Percentiles rank a stretch among this genome's conserved stretches.
Conservation (phyloP, 2,888 invertebrate genomes). For the Dioctria rufipes region DNA sequence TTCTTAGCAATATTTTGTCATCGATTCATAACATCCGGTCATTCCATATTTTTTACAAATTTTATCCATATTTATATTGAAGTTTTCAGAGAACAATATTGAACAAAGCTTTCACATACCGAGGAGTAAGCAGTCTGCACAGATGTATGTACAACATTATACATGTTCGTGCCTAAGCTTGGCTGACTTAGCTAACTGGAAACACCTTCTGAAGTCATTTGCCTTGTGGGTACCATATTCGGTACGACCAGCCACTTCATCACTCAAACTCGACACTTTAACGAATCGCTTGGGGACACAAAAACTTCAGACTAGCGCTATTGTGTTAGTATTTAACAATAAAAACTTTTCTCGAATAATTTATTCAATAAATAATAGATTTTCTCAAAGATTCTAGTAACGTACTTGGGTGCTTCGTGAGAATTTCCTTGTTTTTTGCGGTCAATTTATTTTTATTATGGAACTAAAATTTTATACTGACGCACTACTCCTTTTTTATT, state of each 20-base stretch:
- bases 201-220: constrained; percentile 7
- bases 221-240: background rate
- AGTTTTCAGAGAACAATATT: background rate
- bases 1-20: no score
- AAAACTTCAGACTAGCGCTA: background rate
- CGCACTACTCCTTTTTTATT: no score
- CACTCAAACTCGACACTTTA: constrained; percentile 7
- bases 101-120: background rate
- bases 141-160: background rate
- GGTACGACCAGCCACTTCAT: constrained; percentile 10
- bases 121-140: background rate
- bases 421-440: background rate
- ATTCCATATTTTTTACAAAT: background rate
- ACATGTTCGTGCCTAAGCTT: background rate
- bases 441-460: background rate
- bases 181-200: background rate
- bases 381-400: background rate
- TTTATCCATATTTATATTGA: background rate
- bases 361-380: constrained; percentile 3
- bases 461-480: no score
- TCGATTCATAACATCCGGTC: background rate
- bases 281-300: background rate
- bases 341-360: background rate
- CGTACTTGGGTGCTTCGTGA: background rate
- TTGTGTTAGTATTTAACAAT: background rate